These are phyloP conservation scores for Passerina amoena DNA, from an alignment of 2,113 vertebrate species.

Conservation along the genomic window DNA sequence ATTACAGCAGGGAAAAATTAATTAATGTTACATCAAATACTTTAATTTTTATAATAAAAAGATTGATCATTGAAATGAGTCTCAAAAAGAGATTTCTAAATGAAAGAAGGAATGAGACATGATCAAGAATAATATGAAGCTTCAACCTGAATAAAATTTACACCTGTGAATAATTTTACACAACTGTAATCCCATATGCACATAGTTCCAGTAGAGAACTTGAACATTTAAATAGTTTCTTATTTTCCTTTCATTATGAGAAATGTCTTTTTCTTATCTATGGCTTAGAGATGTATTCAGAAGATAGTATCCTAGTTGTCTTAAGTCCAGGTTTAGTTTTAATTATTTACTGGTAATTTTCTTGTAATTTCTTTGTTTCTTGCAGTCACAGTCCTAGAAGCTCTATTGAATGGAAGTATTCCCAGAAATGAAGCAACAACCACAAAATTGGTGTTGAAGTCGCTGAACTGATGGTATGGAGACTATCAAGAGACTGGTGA, in stretches of 20 bases:
- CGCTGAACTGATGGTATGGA: background rate
- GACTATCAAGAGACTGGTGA: background rate
- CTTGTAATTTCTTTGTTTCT: background rate
- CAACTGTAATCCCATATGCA: background rate
- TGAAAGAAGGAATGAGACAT: background rate
- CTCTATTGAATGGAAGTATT: background rate
- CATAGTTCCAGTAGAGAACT: background rate
- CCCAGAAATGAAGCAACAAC: background rate
- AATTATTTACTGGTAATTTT: background rate
- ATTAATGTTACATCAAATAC: slow-evolving; percentile 59
- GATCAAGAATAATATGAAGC: slow-evolving; percentile 38
- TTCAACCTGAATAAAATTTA: background rate
- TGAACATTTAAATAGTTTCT: background rate
- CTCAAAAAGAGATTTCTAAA: slow-evolving; percentile 34
- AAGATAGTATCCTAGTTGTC: background rate
- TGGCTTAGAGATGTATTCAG: background rate
- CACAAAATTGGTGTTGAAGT: background rate
- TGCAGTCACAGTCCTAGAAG: background rate
- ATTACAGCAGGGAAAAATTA: slow-evolving; percentile 59
- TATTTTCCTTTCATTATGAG: background rate
- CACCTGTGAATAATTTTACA: background rate
- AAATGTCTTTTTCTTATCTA: background rate
- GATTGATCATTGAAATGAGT: slow-evolving; percentile 41
- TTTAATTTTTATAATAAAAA: slow-evolving; percentile 66
- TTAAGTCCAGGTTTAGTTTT: background rate